phyloP scores from a whole-genome alignment of 2,888 invertebrate species.

The Cylloceria caligata region DNA sequence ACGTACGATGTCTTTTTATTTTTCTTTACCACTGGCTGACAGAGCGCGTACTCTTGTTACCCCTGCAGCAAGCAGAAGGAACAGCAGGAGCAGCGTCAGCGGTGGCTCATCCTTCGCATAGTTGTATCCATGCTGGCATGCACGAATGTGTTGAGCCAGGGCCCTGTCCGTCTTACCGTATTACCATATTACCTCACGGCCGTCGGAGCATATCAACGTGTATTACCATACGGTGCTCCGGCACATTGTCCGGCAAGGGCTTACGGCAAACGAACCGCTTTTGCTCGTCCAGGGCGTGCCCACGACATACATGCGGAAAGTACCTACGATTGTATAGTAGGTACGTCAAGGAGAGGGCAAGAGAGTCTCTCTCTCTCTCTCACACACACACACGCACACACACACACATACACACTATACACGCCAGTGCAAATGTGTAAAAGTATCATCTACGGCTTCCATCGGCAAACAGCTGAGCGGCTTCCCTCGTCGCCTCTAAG shows the following conservation, averaged over 20 bases:
- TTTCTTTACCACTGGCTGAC: slow-evolving; percentile 52
- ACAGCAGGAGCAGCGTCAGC: slow-evolving; percentile 37
- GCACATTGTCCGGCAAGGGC: slow-evolving; percentile 62
- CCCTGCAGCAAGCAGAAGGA: slow-evolving; percentile 39
- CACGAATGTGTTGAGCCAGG: slow-evolving; percentile 58
- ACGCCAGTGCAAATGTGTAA: slow-evolving; percentile 65
- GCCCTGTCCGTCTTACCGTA: slow-evolving; percentile 66
- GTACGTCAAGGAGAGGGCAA: neutral
- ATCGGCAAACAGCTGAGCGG: slow-evolving; percentile 81
- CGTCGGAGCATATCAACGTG: slow-evolving; percentile 67
- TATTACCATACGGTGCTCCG: slow-evolving; percentile 63
- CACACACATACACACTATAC: slow-evolving; percentile 13
- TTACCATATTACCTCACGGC: slow-evolving; percentile 72
- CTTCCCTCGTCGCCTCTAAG: slow-evolving; percentile 74
- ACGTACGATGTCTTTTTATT: slow-evolving; percentile 35
- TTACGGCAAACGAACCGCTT: slow-evolving; percentile 46
- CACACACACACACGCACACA: too few species aligned
- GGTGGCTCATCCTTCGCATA: slow-evolving; percentile 36
- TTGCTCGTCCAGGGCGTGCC: slow-evolving; percentile 50
- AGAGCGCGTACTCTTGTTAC: slow-evolving; percentile 63
- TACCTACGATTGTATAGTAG: neutral
- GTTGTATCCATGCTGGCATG: slow-evolving; percentile 46
- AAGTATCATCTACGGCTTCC: slow-evolving; percentile 78
- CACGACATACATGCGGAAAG: slow-evolving; percentile 14
- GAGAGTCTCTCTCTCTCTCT: slow-evolving; percentile 26